Base-by-base conservation (phyloP, 2,113 vertebrate species). In the Psettodes erumei region DNA sequence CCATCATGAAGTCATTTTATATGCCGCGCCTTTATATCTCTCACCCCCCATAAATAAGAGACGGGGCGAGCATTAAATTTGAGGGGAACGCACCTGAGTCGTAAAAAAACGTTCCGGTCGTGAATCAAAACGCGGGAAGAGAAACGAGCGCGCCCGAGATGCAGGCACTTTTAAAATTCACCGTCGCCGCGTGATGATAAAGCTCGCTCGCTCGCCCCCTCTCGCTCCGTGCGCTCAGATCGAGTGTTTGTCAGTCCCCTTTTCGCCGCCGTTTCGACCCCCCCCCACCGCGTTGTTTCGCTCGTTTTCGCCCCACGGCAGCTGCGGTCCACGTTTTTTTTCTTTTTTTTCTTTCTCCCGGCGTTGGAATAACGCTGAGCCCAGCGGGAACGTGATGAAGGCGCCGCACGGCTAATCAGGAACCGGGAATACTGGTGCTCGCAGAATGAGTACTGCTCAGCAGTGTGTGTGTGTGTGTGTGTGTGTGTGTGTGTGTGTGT, bases 1-100 rank as follows among this genome's bases (percentile, higher is more conserved):
- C 77, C 79, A 83, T 88, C 80, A 84, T 85, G 67, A 80, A 87
- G 88, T 76, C 77, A 51, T 83, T 86, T 82, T 80, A 81, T 86
- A 76, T 47, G 66, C 71, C 32, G 30, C 48, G 68, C 78, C 71
- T 88, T 78, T 71, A 65, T 82, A 79, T 81, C 65, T 77, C 75
- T 87, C 81, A 81, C 83, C 83, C 85, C 37, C 88, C 13, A 86
- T 93, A 90, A 92, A 91, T 90, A 88, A 91, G 69, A 85, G 55
- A 75, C 23, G 37, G 48, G 56, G 58, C 74, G 9, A 19, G 71
- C 83, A 82, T 89, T 89, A 87, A 84, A 91, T 88, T 75, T 86
- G 73, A 91, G 82, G 78, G 77, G 64, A 85, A 83, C 79, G 71
- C 74, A 83, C 65, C 70, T 69, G 45, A 73, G 85, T 81, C 59